Evolutionary conservation across 1,140 invertebrate species (phyloP), one percentile per base, ranked within the genome.

Genomic region (Ceratosolen solmsi): DNA sequence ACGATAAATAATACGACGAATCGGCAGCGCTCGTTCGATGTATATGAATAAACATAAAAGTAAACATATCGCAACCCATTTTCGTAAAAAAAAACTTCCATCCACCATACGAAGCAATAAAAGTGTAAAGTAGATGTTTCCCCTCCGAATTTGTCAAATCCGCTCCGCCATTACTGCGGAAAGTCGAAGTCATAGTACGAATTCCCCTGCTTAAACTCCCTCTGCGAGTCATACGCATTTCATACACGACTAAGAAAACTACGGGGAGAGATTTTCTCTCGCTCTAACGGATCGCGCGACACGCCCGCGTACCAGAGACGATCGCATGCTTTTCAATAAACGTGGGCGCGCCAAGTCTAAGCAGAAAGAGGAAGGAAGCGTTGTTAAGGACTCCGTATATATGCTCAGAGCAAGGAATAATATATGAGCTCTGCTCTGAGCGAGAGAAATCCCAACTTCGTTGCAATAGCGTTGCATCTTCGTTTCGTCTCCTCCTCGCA

Each of bases 291-390:
- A 46, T 38, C 17, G 25, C n/a, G 27, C 41, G 20, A 72, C 30
- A 51, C 13, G 15, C n/a, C 1, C 20, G 33, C 3, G 38, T 36
- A 63, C 13, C 30, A 74, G 41, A 1, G n/a, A n/a, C 25, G 46
- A 56, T 54, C 76, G 63, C 70, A 70, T 68, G 27, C 68, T 79
- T 79, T 79, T 70, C 76, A 79, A 79, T 79, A 79, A 70, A 46
- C 13, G 13, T 46, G 25, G 1, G 1, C 58, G 25, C 60, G 65
- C 78, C 30, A 20, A n/a, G 22, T 49, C 68, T 36, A 27, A 0
- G 51, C n/a, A 72, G 33, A 60, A 79, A 58, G 54, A n/a, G 36
- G 46, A n/a, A 33, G 25, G 78, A 72, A 36, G 51, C 54, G 78
- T 60, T 72, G 78, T 72, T 72, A 79, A 80, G 41, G 71, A 36